Percentiles rank a stretch among this genome's conserved stretches.
These are phyloP conservation scores for Synergus itoensis DNA, from an alignment of 2,888 invertebrate genomes.

Conservation along the genomic window DNA sequence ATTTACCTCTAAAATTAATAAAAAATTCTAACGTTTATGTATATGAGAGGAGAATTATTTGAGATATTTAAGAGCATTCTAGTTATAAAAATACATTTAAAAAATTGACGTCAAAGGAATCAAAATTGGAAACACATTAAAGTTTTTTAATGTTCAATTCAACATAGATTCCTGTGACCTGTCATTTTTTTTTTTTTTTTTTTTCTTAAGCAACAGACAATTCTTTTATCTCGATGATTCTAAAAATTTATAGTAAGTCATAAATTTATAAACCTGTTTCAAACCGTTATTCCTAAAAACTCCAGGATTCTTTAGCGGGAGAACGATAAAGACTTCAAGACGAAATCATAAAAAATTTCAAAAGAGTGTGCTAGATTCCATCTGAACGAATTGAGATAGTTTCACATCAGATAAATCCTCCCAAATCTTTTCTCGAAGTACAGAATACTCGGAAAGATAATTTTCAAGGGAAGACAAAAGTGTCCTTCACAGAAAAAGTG, in stretches of 20 bases:
- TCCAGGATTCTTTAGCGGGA: constrained; percentile 1
- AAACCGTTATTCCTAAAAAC: constrained; percentile 18
- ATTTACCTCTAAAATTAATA: too few species aligned
- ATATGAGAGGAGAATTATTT: too few species aligned
- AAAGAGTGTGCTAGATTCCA: not conserved
- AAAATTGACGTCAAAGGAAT: too few species aligned
- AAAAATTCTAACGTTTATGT: too few species aligned
- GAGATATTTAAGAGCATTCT: too few species aligned
- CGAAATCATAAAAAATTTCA: constrained; percentile 7
- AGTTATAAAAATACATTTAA: too few species aligned
- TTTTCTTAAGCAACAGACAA: not conserved
- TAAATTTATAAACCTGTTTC: constrained; percentile 22
- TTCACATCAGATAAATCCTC: not conserved
- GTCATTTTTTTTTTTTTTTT: too few species aligned
- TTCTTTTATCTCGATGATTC: not conserved
- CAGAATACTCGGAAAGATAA: too few species aligned
- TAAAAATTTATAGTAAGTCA: not conserved
- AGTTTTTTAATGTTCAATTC: too few species aligned
- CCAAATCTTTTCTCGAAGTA: too few species aligned
- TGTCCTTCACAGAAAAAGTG: not conserved
- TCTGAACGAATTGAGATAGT: not conserved
- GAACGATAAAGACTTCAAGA: constrained; percentile 15
- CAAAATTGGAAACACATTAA: too few species aligned
- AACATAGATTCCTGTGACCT: too few species aligned
- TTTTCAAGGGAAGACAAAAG: constrained; percentile 8